Evolutionary conservation across 2,888 invertebrate genomes (phyloP).

Genomic region (Tetragonula carbonaria): DNA sequence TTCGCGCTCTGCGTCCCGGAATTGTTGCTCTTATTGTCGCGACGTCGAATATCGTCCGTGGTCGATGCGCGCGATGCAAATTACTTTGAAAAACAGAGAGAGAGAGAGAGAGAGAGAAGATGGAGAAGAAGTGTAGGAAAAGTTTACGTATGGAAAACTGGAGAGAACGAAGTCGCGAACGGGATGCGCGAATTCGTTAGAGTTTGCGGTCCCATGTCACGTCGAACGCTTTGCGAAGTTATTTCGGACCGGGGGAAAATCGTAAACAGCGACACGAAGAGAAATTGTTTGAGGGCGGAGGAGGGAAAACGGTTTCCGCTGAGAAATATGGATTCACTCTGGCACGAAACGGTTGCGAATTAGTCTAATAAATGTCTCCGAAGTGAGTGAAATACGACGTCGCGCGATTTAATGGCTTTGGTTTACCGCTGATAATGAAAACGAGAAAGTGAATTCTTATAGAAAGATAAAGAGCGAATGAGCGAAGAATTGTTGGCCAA

Average conservation of each 20-base stretch:
- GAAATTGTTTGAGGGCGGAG: neutral
- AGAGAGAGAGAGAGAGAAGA: neutral
- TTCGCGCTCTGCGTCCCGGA: conserved; percentile 43
- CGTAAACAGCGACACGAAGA: conserved; percentile 25
- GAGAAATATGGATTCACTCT: conserved; percentile 14
- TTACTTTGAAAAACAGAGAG: conserved; percentile 34
- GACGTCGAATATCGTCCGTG: conserved; percentile 64
- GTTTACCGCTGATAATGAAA: neutral
- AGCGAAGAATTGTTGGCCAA: too few species aligned
- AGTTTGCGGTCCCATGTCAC: conserved; percentile 9
- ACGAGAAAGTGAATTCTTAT: neutral
- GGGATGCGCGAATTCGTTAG: conserved; percentile 6
- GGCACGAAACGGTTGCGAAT: conserved; percentile 12
- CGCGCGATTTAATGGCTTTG: neutral
- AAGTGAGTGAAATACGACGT: neutral
- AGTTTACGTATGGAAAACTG: conserved; percentile 32
- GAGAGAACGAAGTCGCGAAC: neutral
- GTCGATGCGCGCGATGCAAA: conserved; percentile 68
- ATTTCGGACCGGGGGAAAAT: conserved; percentile 27
- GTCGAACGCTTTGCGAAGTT: conserved; percentile 17
- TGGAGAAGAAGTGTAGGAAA: neutral
- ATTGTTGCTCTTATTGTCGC: conserved; percentile 67
- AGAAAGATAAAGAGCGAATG: neutral
- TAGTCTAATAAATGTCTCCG: conserved; percentile 3
- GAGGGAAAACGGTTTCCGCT: neutral